Evolutionary conservation across 2,113 vertebrate species (phyloP), one percentile per base, ranked within the genome.

Genomic region (Nothoprocta perdicaria): DNA sequence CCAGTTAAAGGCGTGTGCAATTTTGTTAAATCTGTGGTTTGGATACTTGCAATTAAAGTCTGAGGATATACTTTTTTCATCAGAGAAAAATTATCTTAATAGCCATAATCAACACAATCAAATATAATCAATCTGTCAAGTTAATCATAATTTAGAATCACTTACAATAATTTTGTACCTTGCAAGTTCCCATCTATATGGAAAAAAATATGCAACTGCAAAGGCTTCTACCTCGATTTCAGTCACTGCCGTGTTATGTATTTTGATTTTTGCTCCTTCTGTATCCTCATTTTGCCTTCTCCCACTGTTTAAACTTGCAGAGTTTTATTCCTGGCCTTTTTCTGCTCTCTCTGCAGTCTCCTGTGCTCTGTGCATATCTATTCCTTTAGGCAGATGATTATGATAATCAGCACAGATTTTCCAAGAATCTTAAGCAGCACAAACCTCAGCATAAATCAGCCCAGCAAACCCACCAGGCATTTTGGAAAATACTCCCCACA

Each of bases 51-150:
- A 96, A 93, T 96, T 96, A 95, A 93, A 79, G 66, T 72, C 31
- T 40, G 41, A 88, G 76, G 76, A 90, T 92, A 55, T 60, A 73
- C 80, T 87, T 88, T 68, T 96, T 96, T 88, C 80, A 95, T 95
- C 88, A 96, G 77, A 91, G 91, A 87, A 88, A 95, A 95, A 96
- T 96, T 95, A 93, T 92, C 95, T 97, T 96, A 96, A 96, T 95
- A 95, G 79, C 86, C 86, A 93, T 96, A 96, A 97, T 97, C 94
- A 95, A 94, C 95, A 95, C 92, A 96, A 96, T 96, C 96, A 96
- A 94, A 92, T 93, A 94, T 96, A 96, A 96, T 96, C 91, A 95
- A 63, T 82, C 90, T 94, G 95, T 94, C 95, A 97, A 91, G 88
- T 73, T 94, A 95, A 96, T 93, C 85, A 95, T 80, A 93, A 93